Base-by-base conservation (phyloP, 2,113 vertebrate species). In the Propithecus coquereli region DNA sequence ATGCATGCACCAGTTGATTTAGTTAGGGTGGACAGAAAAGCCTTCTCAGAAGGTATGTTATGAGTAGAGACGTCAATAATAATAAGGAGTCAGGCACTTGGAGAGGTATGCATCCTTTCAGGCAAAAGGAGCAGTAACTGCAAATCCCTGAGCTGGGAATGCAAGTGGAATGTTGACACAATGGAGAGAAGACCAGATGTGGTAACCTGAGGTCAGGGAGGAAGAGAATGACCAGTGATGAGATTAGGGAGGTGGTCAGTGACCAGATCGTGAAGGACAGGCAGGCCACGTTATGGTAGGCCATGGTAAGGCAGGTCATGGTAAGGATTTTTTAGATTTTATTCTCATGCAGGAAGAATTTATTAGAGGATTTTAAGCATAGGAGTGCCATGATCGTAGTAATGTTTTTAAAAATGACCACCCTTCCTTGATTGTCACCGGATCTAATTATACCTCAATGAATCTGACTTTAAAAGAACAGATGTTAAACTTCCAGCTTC, bases 291-390 rank as follows among this genome's bases (percentile, higher is more conserved):
- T 14, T 13, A 52, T 52, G 13, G 50, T 52, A 50, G 9, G 37
- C 16, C 5, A 11, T 16, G 0, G 25, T 23, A 37, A 89, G n/a
- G 8, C 40, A 54, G 12, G 37, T 12, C 5, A 13, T 14, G 0
- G 25, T 23, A n/a, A 89, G n/a, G 8, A 87, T 23, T 11, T 80
- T 66, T 23, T 57, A 50, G 47, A 76, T 66, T 88, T 88, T 70
- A 34, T 74, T 83, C 25, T 87, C 47, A 1, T 25, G 40, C 23
- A 80, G 9, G 52, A 80, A 74, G 6, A 84, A 59, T 86, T n/a
- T 57, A 50, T 43, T 93, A 59, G 11, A 83, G 14, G 27, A 77
- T 54, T 83, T 90, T 59, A 65, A 59, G 3, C 57, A 92, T 11
- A 73, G 68, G 65, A 82, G 52, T 45, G 1, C 37, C 34, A 14